Percentiles rank a stretch among this genome's conserved stretches.
Evolutionary conservation across 2,888 invertebrate species (phyloP).

Genomic region (Thyatira batis): DNA sequence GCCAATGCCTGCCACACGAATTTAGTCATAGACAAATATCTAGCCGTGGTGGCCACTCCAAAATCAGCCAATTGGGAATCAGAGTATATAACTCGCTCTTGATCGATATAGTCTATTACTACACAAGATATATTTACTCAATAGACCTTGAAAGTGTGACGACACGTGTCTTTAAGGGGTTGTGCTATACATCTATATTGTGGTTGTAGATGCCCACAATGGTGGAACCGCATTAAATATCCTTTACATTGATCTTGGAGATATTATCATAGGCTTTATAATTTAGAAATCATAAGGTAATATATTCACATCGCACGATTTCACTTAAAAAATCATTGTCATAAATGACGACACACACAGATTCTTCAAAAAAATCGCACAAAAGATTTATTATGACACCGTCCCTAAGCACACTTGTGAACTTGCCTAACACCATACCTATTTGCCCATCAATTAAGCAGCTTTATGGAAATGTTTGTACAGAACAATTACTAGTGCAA

Average conservation of each 20-base stretch:
- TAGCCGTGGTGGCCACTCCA: too few species aligned
- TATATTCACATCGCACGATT: not conserved
- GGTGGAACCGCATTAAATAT: not conserved
- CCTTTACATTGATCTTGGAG: not conserved
- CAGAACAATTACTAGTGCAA: slow-evolving; percentile 31
- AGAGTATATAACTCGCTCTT: too few species aligned
- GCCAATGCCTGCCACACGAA: too few species aligned
- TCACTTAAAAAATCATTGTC: slow-evolving; percentile 23
- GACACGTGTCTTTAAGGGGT: too few species aligned
- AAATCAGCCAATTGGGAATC: too few species aligned
- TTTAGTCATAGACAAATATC: too few species aligned
- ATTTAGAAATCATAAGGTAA: slow-evolving; percentile 1
- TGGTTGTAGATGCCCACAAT: too few species aligned
- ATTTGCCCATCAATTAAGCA: slow-evolving; percentile 33
- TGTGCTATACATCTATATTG: too few species aligned
- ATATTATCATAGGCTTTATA: not conserved
- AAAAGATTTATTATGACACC: slow-evolving; percentile 10
- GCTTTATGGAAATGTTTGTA: slow-evolving; percentile 14
- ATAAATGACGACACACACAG: slow-evolving; percentile 11
- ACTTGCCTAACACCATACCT: slow-evolving; percentile 26
- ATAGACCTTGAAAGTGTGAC: too few species aligned
- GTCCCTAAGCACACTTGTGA: slow-evolving; percentile 16
- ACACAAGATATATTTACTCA: too few species aligned
- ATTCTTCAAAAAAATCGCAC: not conserved
- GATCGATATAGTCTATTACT: too few species aligned